A percentile compares a stretch with the other conserved stretches of the same genome.
These are phyloP conservation scores for Dromiciops gliroides DNA, from an alignment of 2,113 vertebrate genomes.

Conservation along the genomic window DNA sequence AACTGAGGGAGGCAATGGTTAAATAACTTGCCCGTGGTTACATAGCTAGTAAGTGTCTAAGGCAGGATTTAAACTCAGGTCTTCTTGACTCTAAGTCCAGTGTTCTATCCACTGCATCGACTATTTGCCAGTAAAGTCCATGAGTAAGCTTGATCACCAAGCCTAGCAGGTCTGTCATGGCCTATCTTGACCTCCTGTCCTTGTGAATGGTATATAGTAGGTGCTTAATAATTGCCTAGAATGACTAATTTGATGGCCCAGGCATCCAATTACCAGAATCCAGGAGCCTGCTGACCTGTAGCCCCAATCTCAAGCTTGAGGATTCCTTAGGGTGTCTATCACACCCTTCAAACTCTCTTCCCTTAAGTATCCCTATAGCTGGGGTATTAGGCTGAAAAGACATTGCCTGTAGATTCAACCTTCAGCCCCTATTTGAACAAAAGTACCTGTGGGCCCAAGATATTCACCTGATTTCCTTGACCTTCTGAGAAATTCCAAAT, in stretches of 20 bases:
- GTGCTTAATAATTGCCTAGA: not conserved
- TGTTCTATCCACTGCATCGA: not conserved
- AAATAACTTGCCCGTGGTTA: not conserved
- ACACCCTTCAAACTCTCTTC: not conserved
- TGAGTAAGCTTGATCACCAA: not conserved
- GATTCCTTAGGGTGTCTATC: not conserved
- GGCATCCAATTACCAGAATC: not conserved
- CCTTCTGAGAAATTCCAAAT: not conserved
- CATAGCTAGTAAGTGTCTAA: not conserved
- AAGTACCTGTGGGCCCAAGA: not conserved
- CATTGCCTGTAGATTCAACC: not conserved
- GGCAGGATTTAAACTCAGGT: not conserved
- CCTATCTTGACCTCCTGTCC: not conserved
- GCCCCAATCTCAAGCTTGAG: not conserved
- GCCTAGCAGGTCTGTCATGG: not conserved
- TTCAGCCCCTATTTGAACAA: not conserved
- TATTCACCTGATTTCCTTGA: not conserved
- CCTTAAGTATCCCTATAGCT: not conserved
- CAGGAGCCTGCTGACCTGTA: not conserved
- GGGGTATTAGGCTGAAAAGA: not conserved
- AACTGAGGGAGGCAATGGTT: not conserved
- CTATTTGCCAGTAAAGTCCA: not conserved
- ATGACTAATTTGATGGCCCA: not conserved
- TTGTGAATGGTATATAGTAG: not conserved
- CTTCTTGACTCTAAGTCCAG: too few relatives aligned